Evolutionary conservation across 2,888 invertebrate species (phyloP), one percentile per base, ranked within the genome.

Genomic region (Pristionchus mayeri): DNA sequence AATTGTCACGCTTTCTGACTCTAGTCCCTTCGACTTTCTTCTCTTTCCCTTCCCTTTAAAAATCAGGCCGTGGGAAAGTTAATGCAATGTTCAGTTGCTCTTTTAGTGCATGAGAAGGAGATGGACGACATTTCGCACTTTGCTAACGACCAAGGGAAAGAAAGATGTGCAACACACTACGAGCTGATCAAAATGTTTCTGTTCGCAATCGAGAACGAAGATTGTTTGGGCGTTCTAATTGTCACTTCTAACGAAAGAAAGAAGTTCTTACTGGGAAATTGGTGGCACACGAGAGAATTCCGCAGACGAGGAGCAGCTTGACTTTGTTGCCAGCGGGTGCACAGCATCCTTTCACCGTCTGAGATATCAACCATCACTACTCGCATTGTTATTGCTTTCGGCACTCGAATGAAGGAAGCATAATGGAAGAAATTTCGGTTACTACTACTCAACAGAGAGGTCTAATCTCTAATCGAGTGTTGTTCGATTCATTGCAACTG

Each of bases 211-310:
- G 13, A 44, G 13, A 44, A 44, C 44, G 44, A 44, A 44, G 44
- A 44, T 9, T 44, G 13, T 44, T 9, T 9, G 44, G 13, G 44
- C 7, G 13, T 44, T 44, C 44, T 9, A 44, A 9, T 44, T 44
- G 6, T 44, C 7, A 44, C 7, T 13, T 44, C 7, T 44, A 13
- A 6, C 44, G 13, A 13, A 44, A 44, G 44, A 44, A 44, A 44
- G 44, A 9, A 34, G 34, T 18, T 34, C 78, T 24, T 37, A 86
- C 87, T 84, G 85, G 87, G 75, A 87, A 87, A 48, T 87, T 87
- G 44, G 84, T 84, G 0, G 75, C 54, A n/a, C 50, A 30, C 1
- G 80, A 82, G 50, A 85, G 82, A 2, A 71, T 75, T 37, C 75
- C 75, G 24, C 82, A 82, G 6, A 85, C 13, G 16, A 52, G n/a